Conservation (phyloP, 1,140 invertebrate genomes). For the Musca vetustissima region DNA sequence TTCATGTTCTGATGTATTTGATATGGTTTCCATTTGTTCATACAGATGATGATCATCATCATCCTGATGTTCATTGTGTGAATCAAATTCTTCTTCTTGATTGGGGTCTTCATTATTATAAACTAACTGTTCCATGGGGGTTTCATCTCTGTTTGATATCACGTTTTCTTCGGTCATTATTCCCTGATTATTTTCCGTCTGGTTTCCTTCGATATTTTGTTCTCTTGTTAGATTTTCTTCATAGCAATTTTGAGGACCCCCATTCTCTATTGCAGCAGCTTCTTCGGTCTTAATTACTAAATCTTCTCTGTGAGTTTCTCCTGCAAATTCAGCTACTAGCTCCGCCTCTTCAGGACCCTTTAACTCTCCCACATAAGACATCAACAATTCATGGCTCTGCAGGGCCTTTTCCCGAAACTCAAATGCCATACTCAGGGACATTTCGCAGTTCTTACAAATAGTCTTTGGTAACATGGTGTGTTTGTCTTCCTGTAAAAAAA, state of each 20-base stretch:
- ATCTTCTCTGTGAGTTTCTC: too few species aligned
- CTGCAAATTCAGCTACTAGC: too few species aligned
- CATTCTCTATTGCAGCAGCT: too few species aligned
- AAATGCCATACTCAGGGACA: slow-evolving; percentile 49
- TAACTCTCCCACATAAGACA: slow-evolving; percentile 10
- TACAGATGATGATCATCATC: not conserved
- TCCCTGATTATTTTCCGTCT: too few species aligned
- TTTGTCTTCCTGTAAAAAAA: slow-evolving; percentile 38
- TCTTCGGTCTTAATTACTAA: too few species aligned
- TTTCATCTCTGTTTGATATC: not conserved
- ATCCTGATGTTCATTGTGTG: not conserved
- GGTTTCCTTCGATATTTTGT: too few species aligned
- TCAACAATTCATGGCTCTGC: slow-evolving; percentile 38
- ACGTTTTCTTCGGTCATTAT: too few species aligned
- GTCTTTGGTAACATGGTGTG: slow-evolving; percentile 42
- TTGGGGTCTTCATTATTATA: not conserved
- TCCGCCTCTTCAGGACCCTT: not conserved
- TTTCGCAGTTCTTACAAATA: slow-evolving; percentile 46
- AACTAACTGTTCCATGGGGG: not conserved
- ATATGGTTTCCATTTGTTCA: not conserved
- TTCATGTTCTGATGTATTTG: too few species aligned
- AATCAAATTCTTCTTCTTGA: not conserved
- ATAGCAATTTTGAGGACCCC: too few species aligned
- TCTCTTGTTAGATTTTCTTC: too few species aligned
- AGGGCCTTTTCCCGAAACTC: slow-evolving; percentile 49